Base-by-base conservation (phyloP, 2,888 invertebrate species). In the Brachyptera risi region DNA sequence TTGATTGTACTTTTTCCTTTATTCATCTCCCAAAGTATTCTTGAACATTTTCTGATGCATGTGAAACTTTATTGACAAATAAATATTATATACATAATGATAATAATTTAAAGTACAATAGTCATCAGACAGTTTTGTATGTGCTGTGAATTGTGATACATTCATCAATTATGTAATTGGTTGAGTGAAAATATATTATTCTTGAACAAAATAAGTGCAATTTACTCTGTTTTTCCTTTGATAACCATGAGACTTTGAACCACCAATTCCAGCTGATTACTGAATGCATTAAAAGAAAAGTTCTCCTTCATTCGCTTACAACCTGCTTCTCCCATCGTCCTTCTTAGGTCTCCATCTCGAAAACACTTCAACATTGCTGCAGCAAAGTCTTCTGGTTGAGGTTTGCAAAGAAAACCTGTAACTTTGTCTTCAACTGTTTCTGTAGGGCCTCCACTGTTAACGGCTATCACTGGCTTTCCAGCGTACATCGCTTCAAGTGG, bases 401-500 rank as follows among this genome's bases (percentile, higher is more conserved):
- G 79, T 49, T 88, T 83, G 69, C 91, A 90, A 1, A 96, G 76
- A 69, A 84, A 92, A 1, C 95, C 95, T 0, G 92, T 94, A 0
- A 84, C 80, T 56, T 83, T 84, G 76, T 92, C 80, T 0, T 85
- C 78, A 51, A 99, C 80, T 0, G 99, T 96, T 75, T 99, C 99
- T 1, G 85, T 85, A 0, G 99, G 99, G 0, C 99, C 99, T 24
- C 99, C 99, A 70, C 91, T 92, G 70, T 93, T 90, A 0, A 92
- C 88, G 0, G 99, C 99, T 67, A 99, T 86, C 0, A 99, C 96
- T 3, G 98, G 96, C 71, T 92, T 91, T 2, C 83, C 80, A 73
- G 88, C 86, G 72, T 92, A 92, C 99, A 99, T 99, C 0, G 97
- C 96, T 79, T 99, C 99, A 58, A 99, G 79, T 0, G 99, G 99